phyloP scores from a whole-genome alignment of 2,888 invertebrate genomes.

The Netelia melanura region DNA sequence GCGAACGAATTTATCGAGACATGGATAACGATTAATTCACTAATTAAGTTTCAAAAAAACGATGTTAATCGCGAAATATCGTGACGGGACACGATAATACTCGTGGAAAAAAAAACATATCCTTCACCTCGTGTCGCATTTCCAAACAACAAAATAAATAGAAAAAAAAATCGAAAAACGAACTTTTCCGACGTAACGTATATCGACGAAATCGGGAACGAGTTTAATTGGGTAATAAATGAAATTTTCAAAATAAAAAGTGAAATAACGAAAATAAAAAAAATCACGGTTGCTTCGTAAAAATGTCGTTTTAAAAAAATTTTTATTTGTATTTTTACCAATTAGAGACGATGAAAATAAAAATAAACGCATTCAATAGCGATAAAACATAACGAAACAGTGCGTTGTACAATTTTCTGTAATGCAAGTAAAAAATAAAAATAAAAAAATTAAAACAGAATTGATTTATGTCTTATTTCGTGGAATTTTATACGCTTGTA shows the following conservation, averaged over 20 bases:
- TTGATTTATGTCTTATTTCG: neutral
- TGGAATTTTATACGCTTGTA: neutral
- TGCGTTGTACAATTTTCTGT: neutral
- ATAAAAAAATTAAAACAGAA: neutral
- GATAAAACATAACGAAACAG: neutral
- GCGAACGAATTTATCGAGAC: slow-evolving; percentile 10
- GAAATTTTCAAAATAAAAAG: too few species aligned
- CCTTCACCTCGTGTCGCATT: neutral
- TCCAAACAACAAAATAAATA: neutral
- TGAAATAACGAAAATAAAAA: too few species aligned
- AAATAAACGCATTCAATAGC: too few species aligned
- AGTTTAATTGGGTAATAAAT: too few species aligned
- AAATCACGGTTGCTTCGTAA: too few species aligned
- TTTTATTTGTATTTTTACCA: too few species aligned
- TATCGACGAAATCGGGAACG: too few species aligned
- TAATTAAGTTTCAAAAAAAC: neutral
- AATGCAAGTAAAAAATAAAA: neutral
- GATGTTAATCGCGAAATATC: neutral
- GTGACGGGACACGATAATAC: neutral
- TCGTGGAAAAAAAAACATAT: neutral
- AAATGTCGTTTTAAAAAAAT: too few species aligned
- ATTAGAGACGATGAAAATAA: too few species aligned
- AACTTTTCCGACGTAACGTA: too few species aligned
- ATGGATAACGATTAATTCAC: slow-evolving; percentile 14
- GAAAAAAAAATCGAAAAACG: neutral